Evolutionary conservation across 2,797 vertebrate genomes (phyloP), one percentile per base, ranked within the genome.

Genomic region (Neomorphus geoffroyi): DNA sequence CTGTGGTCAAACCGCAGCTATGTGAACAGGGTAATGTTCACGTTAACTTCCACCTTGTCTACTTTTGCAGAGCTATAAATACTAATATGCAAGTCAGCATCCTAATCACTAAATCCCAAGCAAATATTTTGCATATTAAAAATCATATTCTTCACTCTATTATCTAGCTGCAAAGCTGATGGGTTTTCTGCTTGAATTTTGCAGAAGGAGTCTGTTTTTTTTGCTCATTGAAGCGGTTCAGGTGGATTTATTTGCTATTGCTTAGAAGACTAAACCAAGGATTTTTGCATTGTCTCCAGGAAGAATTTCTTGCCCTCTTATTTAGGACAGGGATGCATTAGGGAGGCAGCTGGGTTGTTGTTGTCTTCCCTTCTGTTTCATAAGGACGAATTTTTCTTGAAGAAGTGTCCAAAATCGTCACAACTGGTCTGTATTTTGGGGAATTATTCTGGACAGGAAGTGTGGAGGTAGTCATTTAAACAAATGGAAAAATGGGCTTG

Each of bases 201-300:
- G 70, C n/a, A 75, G 54, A 90, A 90, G 33, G 18, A 62, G 18
- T 71, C 51, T 53, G 46, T 8, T 7, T 85, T 85, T 41, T 75
- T 57, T 88, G 70, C 78, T 92, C 56, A n/a, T 33, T 53, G 73
- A 82, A 90, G 94, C 73, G 43, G 35, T 81, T 88, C 33, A 28
- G 23, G 67, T 70, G 60, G 53, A 92, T 96, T 94, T 95, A 93
- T 91, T 90, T 94, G 77, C 58, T 86, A 1, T 86, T 83, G 39
- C 58, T 73, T 75, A 57, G 13, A 53, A 90, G 37, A 61, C 77
- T 93, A 43, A 92, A 92, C 28, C 53, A 71, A 86, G 56, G 30
- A 30, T 88, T 90, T 84, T 90, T 88, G 54, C 22, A 6, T 4
- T 53, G 69, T 56, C 62, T 91, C 91, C 28, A 71, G 60, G 45